Evolutionary conservation across 2,797 vertebrate species (phyloP), one percentile per base, ranked within the genome.

Genomic region (Pampus argenteus): DNA sequence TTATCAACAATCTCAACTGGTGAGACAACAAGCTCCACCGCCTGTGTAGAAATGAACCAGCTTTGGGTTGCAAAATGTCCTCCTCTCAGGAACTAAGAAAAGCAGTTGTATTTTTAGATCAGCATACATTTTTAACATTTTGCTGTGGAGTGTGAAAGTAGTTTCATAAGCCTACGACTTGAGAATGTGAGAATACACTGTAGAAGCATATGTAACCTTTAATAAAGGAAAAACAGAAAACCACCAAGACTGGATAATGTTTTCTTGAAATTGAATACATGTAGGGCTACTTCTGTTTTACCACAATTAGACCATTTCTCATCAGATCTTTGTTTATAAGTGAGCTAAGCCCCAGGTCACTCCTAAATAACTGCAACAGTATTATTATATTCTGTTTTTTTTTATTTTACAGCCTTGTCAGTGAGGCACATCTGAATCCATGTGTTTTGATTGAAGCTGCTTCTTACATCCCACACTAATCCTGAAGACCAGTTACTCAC

Each of bases 101-200:
- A 76, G 36, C 1, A 56, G 48, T 18, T 1, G 10, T 75, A 83
- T 86, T 88, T 88, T 85, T 87, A 81, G 70, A 75, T 14, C 5
- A n/a, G 45, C 5, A 79, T 87, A 82, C 57, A 88, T 83, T 86
- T 87, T 88, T 84, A 68, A 85, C 38, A 63, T 15, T 15, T 70
- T 69, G 71, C 64, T 28, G 76, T 22, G 10, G 45, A 72, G 55
- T 34, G 3, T 69, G 40, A 84, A 72, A 66, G 66, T 20, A 22
- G 67, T 76, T 83, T 52, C 62, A 55, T 9, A 74, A 83, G 62
- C 34, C 20, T 8, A 28, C 23, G 34, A 59, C 58, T 22, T 49
- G 5, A 59, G 52, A 42, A 51, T 48, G 13, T 68, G 50, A 72
- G 69, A 6, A 25, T 31, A 48, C 38, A 26, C 50, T 47, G 20